These are phyloP conservation scores for Rhingia campestris DNA, from an alignment of 2,888 invertebrate genomes.

Conservation along the genomic window DNA sequence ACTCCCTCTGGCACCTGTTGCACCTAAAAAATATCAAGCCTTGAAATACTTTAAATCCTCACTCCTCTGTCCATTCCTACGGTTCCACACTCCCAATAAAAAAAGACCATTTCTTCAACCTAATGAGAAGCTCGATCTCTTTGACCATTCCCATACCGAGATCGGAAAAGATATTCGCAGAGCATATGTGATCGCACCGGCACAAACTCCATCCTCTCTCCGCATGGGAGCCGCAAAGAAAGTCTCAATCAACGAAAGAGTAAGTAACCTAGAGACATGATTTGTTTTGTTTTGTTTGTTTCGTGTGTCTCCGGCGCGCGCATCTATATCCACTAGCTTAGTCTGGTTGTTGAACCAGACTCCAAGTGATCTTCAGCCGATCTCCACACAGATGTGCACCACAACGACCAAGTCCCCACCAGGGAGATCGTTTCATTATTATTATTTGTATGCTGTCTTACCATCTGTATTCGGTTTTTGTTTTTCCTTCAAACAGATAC, in stretches of 20 bases:
- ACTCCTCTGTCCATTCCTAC: neutral
- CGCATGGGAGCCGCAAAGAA: constrained; percentile 23
- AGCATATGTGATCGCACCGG: constrained; percentile 1
- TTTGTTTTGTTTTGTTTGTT: constrained; percentile 50
- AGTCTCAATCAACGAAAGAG: constrained; percentile 55
- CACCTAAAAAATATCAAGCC: too few species aligned
- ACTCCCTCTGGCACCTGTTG: too few species aligned
- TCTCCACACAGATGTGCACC: constrained; percentile 42
- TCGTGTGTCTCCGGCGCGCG: constrained; percentile 4
- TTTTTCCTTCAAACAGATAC: constrained; percentile 9
- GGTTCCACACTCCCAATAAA: neutral
- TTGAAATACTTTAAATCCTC: too few species aligned
- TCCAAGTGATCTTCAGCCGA: constrained; percentile 25
- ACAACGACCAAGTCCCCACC: neutral
- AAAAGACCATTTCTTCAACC: neutral
- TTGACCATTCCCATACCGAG: constrained; percentile 13
- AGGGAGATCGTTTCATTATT: constrained; percentile 35
- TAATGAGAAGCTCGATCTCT: constrained; percentile 30
- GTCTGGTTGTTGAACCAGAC: constrained; percentile 46
- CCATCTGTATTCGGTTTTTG: constrained; percentile 7
- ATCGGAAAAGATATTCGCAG: neutral
- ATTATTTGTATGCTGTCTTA: constrained; percentile 36
- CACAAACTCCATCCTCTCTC: neutral
- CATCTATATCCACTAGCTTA: constrained; percentile 1
- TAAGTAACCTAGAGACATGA: constrained; percentile 55